Percentiles rank a stretch among this genome's conserved stretches.
Conservation (phyloP, 1,140 invertebrate genomes). For the Sipha flava region DNA sequence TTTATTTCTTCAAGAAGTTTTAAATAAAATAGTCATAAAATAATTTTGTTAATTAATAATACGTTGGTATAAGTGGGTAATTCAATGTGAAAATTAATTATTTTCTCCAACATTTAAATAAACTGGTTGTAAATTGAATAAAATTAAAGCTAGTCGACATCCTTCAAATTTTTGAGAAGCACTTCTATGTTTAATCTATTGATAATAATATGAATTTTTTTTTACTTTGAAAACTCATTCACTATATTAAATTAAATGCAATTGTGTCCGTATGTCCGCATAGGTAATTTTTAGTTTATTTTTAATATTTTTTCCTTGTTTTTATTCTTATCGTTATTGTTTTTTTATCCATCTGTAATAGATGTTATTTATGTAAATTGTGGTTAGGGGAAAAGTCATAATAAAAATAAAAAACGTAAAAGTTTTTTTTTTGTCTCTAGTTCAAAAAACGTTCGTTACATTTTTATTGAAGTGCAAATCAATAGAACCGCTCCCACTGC, state of each 20-base stretch:
- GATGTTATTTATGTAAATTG: neutral
- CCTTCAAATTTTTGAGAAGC: too few relatives aligned
- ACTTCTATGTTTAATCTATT: too few relatives aligned
- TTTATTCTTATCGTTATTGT: neutral
- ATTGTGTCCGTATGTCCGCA: neutral
- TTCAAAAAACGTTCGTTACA: constrained; percentile 3
- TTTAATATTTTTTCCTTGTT: neutral
- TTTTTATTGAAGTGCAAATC: constrained; percentile 15
- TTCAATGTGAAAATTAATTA: neutral
- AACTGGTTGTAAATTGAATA: too few relatives aligned
- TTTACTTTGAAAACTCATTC: neutral
- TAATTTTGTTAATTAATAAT: neutral
- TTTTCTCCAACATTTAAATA: too few relatives aligned
- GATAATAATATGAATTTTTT: too few relatives aligned
- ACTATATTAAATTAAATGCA: too few relatives aligned
- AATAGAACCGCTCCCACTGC: neutral
- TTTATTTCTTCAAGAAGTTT: neutral
- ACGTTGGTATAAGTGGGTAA: neutral
- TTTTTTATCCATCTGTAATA: neutral
- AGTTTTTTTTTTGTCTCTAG: neutral
- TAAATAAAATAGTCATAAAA: too few relatives aligned
- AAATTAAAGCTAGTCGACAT: too few relatives aligned
- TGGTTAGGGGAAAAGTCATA: neutral
- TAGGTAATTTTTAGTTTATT: neutral
- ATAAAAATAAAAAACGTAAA: constrained; percentile 11